Conservation (phyloP, 2,113 vertebrate species). For the Phrynosoma platyrhinos region DNA sequence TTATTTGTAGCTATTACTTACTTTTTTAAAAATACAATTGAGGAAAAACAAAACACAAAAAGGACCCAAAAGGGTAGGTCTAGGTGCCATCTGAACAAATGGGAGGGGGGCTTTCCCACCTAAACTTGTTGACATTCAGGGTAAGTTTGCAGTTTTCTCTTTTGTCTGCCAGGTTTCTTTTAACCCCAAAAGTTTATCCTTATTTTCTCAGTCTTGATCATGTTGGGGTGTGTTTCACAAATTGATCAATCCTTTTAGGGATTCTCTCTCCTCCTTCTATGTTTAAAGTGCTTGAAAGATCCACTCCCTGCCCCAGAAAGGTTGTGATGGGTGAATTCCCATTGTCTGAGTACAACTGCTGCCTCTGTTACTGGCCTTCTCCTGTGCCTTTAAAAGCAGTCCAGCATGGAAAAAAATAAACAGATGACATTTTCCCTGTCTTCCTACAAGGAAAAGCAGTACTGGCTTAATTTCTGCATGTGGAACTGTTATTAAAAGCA, state of each 20-base stretch:
- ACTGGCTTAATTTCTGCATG: neutral
- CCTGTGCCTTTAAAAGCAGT: neutral
- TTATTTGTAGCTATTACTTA: constrained; percentile 26
- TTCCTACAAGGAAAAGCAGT: neutral
- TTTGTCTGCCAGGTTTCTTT: neutral
- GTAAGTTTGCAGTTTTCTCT: neutral
- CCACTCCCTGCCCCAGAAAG: neutral
- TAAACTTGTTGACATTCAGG: neutral
- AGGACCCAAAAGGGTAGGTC: neutral
- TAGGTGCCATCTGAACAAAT: constrained; percentile 25
- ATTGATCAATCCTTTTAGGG: too few relatives aligned
- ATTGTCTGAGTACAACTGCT: neutral
- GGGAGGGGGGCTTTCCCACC: too few relatives aligned
- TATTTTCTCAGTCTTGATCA: neutral
- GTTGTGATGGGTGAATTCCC: neutral
- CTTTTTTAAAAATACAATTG: constrained; percentile 1
- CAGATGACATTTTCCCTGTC: neutral
- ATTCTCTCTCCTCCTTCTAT: neutral
- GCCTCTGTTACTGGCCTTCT: neutral
- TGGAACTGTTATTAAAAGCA: neutral
- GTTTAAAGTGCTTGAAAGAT: neutral
- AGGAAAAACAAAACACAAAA: neutral
- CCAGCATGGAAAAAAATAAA: neutral
- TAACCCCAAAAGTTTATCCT: neutral
- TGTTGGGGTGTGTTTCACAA: neutral